A percentile compares a stretch with the other conserved stretches of the same genome.
These are phyloP conservation scores for Uloborus diversus DNA, from an alignment of 1,140 invertebrate species.

Conservation along the genomic window DNA sequence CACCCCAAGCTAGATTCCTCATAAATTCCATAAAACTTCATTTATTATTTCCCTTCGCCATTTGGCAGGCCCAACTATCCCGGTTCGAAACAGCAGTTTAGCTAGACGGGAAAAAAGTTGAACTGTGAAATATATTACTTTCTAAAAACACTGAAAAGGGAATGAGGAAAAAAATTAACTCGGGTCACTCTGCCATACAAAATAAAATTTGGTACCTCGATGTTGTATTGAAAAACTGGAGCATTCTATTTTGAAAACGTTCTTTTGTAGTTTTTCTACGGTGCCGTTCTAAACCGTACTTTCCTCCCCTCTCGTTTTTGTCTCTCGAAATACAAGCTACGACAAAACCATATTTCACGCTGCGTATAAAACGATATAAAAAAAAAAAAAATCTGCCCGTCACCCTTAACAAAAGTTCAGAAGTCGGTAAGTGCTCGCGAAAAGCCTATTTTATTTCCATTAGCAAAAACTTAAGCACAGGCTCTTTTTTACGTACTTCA, in stretches of 20 bases:
- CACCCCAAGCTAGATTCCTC: too few species aligned
- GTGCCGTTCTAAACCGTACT: not conserved
- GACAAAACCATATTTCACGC: slow-evolving; percentile 41
- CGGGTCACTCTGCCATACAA: not conserved
- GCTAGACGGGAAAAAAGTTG: too few species aligned
- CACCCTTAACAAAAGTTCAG: slow-evolving; percentile 26
- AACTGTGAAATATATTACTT: not conserved
- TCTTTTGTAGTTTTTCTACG: slow-evolving; percentile 30
- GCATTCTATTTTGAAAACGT: too few species aligned
- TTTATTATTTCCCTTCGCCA: too few species aligned
- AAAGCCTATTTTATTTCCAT: slow-evolving; percentile 27
- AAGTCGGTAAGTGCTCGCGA: not conserved
- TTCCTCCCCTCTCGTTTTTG: slow-evolving; percentile 19
- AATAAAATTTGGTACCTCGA: too few species aligned
- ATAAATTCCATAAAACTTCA: too few species aligned
- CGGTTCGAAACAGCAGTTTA: too few species aligned
- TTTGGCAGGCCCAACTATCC: too few species aligned
- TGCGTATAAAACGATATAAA: slow-evolving; percentile 5
- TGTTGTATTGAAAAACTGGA: too few species aligned
- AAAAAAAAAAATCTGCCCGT: not conserved
- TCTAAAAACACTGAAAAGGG: not conserved
- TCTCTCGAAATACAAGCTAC: slow-evolving; percentile 21
- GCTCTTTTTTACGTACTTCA: too few species aligned
- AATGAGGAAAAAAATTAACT: not conserved
- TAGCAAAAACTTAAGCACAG: slow-evolving; percentile 25